phyloP scores from a whole-genome alignment of 2,797 vertebrate genomes.

The Sparus aurata region DNA sequence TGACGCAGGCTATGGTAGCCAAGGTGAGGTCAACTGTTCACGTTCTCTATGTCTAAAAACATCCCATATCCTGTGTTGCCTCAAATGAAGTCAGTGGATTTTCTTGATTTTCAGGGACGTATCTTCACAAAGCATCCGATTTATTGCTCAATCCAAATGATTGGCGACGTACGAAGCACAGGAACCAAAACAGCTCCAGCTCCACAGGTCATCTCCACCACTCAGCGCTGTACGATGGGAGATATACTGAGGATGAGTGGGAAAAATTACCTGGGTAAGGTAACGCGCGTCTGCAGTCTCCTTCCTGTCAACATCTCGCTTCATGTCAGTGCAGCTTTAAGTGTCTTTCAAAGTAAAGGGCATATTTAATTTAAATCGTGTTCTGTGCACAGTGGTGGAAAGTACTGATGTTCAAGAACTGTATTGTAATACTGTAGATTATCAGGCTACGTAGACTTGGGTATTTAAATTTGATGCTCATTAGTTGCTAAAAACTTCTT shows the following conservation, averaged over 20 bases:
- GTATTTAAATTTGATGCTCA: no score
- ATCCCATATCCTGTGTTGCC: not conserved
- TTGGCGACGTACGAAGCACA: conserved; percentile 89
- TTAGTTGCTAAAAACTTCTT: no score
- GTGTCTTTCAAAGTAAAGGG: conserved; percentile 17
- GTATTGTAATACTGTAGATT: not conserved
- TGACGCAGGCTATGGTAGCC: conserved; percentile 91
- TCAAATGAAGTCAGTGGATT: not conserved
- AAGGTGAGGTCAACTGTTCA: conserved; percentile 84
- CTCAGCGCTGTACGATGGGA: conserved; percentile 86
- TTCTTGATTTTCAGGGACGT: conserved; percentile 82
- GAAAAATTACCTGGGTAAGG: conserved; percentile 91
- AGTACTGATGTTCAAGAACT: not conserved
- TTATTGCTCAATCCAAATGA: conserved; percentile 88
- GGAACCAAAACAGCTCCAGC: conserved; percentile 84
- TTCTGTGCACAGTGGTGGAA: conserved; percentile 43
- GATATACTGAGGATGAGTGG: conserved; percentile 93
- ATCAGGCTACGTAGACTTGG: not conserved
- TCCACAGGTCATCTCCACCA: conserved; percentile 87
- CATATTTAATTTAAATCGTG: not conserved
- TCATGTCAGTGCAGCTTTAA: conserved; percentile 49
- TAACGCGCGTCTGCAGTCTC: not conserved
- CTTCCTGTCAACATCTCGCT: conserved; percentile 18
- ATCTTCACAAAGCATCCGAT: conserved; percentile 87
- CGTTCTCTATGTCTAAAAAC: not conserved